Conservation (phyloP, 2,797 vertebrate species). For the Acestrorhynchus altus region DNA sequence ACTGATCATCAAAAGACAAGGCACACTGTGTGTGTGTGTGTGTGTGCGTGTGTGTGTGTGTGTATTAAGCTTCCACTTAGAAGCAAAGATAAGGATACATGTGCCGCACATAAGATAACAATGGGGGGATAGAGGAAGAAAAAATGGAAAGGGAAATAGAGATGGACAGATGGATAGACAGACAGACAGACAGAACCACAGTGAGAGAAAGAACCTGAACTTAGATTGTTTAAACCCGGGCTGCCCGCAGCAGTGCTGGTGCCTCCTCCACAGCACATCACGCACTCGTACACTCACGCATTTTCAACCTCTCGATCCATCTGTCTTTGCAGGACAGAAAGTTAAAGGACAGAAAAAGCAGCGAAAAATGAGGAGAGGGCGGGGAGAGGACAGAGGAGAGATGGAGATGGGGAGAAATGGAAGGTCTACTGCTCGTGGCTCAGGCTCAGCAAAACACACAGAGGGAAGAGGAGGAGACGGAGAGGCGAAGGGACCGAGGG, state of each 20-base stretch:
- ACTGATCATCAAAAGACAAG: slow-evolving; percentile 52
- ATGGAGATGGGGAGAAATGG: background rate
- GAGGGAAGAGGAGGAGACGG: background rate
- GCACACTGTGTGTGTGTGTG: slow-evolving; percentile 39
- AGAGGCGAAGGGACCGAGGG: slow-evolving; percentile 2
- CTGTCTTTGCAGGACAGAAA: background rate
- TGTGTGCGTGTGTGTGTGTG: background rate
- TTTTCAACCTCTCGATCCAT: background rate
- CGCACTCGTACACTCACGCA: background rate
- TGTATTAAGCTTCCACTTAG: background rate
- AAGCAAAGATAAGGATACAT: slow-evolving; percentile 47
- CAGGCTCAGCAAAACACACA: background rate
- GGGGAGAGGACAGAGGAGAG: slow-evolving; percentile 7
- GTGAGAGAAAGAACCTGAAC: background rate
- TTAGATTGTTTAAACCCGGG: background rate
- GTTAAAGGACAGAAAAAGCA: background rate
- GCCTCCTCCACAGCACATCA: too few relatives aligned
- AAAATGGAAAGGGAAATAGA: slow-evolving; percentile 22
- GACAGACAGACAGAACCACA: slow-evolving; percentile 1
- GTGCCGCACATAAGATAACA: slow-evolving; percentile 50
- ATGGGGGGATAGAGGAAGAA: slow-evolving; percentile 9
- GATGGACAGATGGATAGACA: slow-evolving; percentile 55
- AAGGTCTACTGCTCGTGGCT: background rate
- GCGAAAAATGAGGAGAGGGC: background rate
- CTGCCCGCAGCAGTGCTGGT: background rate